These are phyloP conservation scores for Lagenorhynchus albirostris DNA, from an alignment of 2,113 vertebrate genomes.

Conservation along the genomic window DNA sequence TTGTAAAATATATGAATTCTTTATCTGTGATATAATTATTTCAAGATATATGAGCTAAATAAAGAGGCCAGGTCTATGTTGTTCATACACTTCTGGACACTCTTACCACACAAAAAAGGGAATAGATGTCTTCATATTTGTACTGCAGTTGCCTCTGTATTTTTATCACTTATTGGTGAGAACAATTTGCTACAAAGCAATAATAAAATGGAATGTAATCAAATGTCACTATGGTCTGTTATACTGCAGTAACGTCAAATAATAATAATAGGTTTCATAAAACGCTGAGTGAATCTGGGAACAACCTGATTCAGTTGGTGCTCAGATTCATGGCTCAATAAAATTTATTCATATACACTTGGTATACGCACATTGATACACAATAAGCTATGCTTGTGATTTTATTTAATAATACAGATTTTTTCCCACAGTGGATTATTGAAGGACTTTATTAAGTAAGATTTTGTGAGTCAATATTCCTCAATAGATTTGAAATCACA, in stretches of 20 bases:
- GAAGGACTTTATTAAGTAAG: constrained; percentile 60
- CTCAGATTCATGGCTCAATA: constrained; percentile 78
- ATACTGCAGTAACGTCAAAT: constrained; percentile 76
- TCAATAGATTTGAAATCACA: constrained; percentile 50
- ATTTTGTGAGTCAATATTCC: constrained; percentile 8
- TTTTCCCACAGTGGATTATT: constrained; percentile 35
- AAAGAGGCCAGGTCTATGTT: not conserved
- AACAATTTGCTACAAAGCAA: constrained; percentile 76
- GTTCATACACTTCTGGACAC: not conserved
- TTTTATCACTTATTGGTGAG: constrained; percentile 70
- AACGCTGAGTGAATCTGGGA: constrained; percentile 67
- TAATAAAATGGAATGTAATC: constrained; percentile 79
- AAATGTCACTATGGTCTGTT: constrained; percentile 74
- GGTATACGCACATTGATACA: constrained; percentile 37
- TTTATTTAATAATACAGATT: constrained; percentile 66
- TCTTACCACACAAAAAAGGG: not conserved
- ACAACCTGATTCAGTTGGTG: constrained; percentile 62
- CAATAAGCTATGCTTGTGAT: constrained; percentile 43
- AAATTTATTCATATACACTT: constrained; percentile 69
- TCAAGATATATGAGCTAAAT: not conserved
- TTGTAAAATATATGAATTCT: not conserved
- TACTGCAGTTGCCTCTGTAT: constrained; percentile 39
- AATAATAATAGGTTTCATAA: constrained; percentile 84
- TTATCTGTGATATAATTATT: not conserved
- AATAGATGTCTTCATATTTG: constrained; percentile 29